Percentiles rank a stretch among this genome's conserved stretches.
phyloP scores from a whole-genome alignment of 2,888 invertebrate species.

The Bedellia somnulentella region DNA sequence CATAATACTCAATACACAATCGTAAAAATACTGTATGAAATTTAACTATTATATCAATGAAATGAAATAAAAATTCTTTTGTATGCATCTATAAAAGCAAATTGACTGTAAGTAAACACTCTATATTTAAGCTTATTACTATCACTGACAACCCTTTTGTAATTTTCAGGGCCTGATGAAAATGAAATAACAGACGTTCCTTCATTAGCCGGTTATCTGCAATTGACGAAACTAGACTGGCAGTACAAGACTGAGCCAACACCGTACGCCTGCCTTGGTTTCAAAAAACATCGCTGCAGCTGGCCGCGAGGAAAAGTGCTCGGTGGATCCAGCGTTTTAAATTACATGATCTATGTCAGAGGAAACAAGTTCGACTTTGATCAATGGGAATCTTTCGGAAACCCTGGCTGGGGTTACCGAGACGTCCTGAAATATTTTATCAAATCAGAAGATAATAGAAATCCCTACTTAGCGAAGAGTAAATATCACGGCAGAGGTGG shows the following conservation, averaged over 20 bases:
- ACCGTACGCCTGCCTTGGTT: slow-evolving; percentile 76
- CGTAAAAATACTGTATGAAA: too few species aligned
- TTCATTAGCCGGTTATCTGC: slow-evolving; percentile 82
- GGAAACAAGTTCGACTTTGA: slow-evolving; percentile 86
- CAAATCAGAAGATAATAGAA: slow-evolving; percentile 86
- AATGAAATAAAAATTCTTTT: slow-evolving; percentile 4
- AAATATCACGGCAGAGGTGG: slow-evolving; percentile 75
- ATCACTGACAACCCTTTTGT: too few species aligned
- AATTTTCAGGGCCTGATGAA: slow-evolving; percentile 74
- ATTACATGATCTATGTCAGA: slow-evolving; percentile 89
- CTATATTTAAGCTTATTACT: too few species aligned
- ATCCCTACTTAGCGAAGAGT: slow-evolving; percentile 75
- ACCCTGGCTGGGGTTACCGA: slow-evolving; percentile 86
- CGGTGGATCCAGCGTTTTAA: slow-evolving; percentile 84
- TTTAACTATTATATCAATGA: slow-evolving; percentile 2
- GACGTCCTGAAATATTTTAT: slow-evolving; percentile 86
- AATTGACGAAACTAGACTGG: slow-evolving; percentile 86
- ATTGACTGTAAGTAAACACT: too few species aligned
- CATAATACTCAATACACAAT: too few species aligned
- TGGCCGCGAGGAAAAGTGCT: slow-evolving; percentile 90
- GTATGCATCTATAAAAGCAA: too few species aligned
- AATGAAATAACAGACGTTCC: slow-evolving; percentile 88
- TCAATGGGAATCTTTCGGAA: slow-evolving; percentile 84
- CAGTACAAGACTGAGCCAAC: slow-evolving; percentile 87
- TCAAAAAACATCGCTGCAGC: slow-evolving; percentile 80